Conservation (phyloP, 2,797 vertebrate species). For the Chrysocyon brachyurus region DNA sequence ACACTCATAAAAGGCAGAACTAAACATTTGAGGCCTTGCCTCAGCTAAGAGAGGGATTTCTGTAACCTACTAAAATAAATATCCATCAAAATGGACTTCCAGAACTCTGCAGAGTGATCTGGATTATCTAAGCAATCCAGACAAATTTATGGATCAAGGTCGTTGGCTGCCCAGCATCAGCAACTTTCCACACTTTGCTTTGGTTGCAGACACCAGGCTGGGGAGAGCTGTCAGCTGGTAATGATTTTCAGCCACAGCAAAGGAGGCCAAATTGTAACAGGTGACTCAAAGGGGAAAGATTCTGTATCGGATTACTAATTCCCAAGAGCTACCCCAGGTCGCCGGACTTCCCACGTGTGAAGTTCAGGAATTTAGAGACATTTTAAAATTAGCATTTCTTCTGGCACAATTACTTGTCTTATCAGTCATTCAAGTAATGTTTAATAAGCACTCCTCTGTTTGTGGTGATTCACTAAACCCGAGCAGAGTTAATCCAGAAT, state of each 20-base stretch:
- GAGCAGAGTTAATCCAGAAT: conserved; percentile 73
- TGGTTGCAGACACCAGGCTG: background rate
- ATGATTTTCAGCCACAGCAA: conserved; percentile 48
- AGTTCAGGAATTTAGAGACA: conserved; percentile 65
- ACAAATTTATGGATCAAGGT: background rate
- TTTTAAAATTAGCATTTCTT: conserved; percentile 69
- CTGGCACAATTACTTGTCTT: conserved; percentile 66
- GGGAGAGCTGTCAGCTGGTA: conserved; percentile 35
- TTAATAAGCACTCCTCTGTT: conserved; percentile 57
- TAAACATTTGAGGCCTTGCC: background rate
- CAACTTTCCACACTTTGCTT: background rate
- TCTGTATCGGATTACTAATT: conserved; percentile 75
- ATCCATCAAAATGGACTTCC: background rate
- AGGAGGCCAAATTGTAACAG: conserved; percentile 69
- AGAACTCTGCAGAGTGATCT: background rate
- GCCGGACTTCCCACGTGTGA: conserved; percentile 20
- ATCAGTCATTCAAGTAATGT: conserved; percentile 67
- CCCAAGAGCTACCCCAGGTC: conserved; percentile 64
- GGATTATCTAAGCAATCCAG: background rate
- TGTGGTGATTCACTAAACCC: conserved; percentile 39
- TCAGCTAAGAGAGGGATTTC: background rate
- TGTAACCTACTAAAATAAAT: background rate
- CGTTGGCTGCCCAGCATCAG: background rate
- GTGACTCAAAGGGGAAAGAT: conserved; percentile 71
- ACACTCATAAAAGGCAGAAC: background rate